Evolutionary conservation across 2,797 vertebrate species (phyloP).

Genomic region (Alcedo quadribrachys): DNA sequence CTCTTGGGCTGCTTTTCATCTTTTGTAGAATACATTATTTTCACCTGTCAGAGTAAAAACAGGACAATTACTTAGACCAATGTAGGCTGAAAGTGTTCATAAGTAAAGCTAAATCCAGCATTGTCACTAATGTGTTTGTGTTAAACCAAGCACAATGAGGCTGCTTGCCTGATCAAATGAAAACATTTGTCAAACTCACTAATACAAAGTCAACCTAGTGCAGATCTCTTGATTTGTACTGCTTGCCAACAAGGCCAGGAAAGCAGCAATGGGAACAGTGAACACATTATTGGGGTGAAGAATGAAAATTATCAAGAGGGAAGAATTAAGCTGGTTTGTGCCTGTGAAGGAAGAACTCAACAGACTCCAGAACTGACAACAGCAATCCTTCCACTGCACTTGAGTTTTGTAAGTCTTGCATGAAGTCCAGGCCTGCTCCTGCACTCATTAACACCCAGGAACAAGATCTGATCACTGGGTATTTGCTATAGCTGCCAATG

Average conservation of each 20-base stretch:
- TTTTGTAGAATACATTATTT: constrained; percentile 71
- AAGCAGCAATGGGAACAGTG: not conserved
- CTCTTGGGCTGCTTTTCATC: constrained; percentile 69
- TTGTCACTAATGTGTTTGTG: not conserved
- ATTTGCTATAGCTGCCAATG: not conserved
- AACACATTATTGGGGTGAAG: not conserved
- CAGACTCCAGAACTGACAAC: not conserved
- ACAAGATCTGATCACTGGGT: not conserved
- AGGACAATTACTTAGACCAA: constrained; percentile 77
- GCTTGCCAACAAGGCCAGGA: not conserved
- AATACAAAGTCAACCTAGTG: constrained; percentile 38
- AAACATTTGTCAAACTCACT: constrained; percentile 59
- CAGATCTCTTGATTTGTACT: constrained; percentile 43
- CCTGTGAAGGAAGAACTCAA: not conserved
- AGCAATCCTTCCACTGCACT: not conserved
- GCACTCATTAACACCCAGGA: not conserved
- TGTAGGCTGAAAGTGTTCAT: constrained; percentile 56
- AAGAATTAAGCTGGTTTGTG: not conserved
- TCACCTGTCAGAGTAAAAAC: constrained; percentile 69
- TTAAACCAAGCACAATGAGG: constrained; percentile 41
- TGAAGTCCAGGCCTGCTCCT: not conserved
- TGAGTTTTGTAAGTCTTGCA: not conserved
- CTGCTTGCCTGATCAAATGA: constrained; percentile 56
- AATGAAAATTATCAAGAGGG: not conserved
- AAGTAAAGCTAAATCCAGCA: constrained; percentile 58